These are phyloP conservation scores for Pterobdella sp. DNA, from an alignment of 2,888 invertebrate genomes.

Conservation along the genomic window DNA sequence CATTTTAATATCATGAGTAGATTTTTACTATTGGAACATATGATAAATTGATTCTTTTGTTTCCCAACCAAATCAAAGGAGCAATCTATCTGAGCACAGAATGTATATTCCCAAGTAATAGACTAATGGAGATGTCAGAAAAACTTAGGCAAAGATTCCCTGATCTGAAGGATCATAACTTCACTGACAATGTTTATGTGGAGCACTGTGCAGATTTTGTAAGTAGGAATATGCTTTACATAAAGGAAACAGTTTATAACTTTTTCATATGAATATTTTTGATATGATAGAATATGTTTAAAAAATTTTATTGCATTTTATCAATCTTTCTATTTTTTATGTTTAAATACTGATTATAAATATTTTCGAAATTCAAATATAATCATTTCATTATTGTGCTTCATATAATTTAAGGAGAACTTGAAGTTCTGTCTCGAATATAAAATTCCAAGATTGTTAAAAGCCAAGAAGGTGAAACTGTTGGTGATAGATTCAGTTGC, in stretches of 20 bases:
- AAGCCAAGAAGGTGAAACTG: conserved; percentile 56
- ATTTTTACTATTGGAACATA: too few species aligned
- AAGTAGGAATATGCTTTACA: conserved; percentile 43
- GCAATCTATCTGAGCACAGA: conserved; percentile 71
- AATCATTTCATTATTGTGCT: conserved; percentile 4
- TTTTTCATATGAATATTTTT: too few species aligned
- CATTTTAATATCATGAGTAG: too few species aligned
- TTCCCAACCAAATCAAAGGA: conserved; percentile 47
- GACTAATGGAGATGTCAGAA: conserved; percentile 56
- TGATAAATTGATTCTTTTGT: too few species aligned
- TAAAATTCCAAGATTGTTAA: conserved; percentile 57
- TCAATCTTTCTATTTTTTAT: background rate
- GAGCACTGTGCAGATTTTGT: conserved; percentile 61
- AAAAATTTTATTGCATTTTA: background rate
- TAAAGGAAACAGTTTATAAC: too few species aligned
- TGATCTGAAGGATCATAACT: conserved; percentile 33
- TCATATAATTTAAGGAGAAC: conserved; percentile 44
- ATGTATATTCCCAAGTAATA: conserved; percentile 65
- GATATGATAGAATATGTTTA: background rate
- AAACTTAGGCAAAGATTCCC: conserved; percentile 9
- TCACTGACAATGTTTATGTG: conserved; percentile 59
- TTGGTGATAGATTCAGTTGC: conserved; percentile 69
- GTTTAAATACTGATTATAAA: background rate
- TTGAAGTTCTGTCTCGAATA: conserved; percentile 50
- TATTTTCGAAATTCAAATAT: background rate